Base-by-base conservation (phyloP, 2,113 vertebrate genomes). In the Terrapene triunguis region DNA sequence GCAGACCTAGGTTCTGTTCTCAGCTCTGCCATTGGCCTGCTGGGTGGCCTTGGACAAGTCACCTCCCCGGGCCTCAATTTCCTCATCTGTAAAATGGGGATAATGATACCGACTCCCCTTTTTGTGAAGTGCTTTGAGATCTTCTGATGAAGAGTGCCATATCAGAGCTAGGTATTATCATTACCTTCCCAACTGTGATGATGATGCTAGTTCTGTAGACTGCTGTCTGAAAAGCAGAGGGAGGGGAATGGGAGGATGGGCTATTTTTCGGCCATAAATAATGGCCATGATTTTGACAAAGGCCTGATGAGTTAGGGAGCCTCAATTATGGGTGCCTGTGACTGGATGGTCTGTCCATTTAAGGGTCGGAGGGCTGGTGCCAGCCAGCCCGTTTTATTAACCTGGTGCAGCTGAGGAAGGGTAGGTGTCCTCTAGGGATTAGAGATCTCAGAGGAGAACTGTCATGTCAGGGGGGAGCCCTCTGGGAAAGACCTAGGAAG, bases 101-200 rank as follows among this genome's bases (percentile, higher is more conserved):
- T 72, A 72, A 22, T 38, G 17, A 38, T 22, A 19, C 9, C 3
- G 9, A 21, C n/a, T 21, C n/a, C 21, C 4, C 32, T 8, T n/a
- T 65, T n/a, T 69, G 65, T 69, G 65, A 69, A 19, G 35, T 8
- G 35, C 65, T 69, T 69, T n/a, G 65, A 21, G 65, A n/a, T 69
- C 35, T 19, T 35, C 65, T 69, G 35, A 69, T n/a, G 65, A 69
- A n/a, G 65, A 69, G 65, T 4, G 35, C 35, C 32, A 14, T 35
- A 29, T 65, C 4, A 65, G 59, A 65, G 32, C 29, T 65, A 35
- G 59, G 59, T 17, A 65, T 59, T 65, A 3, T 32, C 14, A 65
- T 96, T 92, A 83, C 65, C 94, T 94, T 91, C 12, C n/a, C 50
- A 89, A 44, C 74, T 93, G 92, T 69, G 92, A 81, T 54, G n/a